These are phyloP conservation scores for Otocyon megalotis DNA, from an alignment of 2,113 vertebrate genomes.

Conservation along the genomic window DNA sequence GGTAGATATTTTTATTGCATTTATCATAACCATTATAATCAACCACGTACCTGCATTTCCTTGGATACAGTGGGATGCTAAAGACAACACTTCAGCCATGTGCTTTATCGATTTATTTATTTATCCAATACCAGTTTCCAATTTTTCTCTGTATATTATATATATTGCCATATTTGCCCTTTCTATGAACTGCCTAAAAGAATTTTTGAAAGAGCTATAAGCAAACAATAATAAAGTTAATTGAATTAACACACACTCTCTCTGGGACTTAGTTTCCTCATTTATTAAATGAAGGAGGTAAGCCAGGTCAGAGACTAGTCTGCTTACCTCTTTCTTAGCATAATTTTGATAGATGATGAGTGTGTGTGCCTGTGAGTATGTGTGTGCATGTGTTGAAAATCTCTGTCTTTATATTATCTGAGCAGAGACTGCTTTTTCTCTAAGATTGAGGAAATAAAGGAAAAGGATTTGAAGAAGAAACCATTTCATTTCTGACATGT, in stretches of 20 bases:
- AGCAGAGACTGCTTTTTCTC: background rate
- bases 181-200: constrained; percentile 41
- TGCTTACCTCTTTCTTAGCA: background rate
- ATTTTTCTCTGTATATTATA: constrained; percentile 13
- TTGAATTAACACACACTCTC: constrained; percentile 21
- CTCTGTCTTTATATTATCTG: background rate
- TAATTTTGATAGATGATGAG: background rate
- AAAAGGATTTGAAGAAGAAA: background rate
- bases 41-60: background rate
- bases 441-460: background rate
- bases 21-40: background rate
- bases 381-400: background rate
- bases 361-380: background rate
- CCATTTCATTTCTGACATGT: background rate
- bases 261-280: constrained; percentile 45
- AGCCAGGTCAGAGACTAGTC: background rate
- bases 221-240: constrained; percentile 40
- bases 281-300: constrained; percentile 28
- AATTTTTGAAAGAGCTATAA: constrained; percentile 14
- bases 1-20: background rate
- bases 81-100: background rate
- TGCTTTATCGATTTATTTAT: background rate
- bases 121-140: background rate
- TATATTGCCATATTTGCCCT: constrained; percentile 35
- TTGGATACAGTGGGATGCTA: background rate